Conservation (phyloP, 2,888 invertebrate genomes). For the Ectemnius lituratus region DNA sequence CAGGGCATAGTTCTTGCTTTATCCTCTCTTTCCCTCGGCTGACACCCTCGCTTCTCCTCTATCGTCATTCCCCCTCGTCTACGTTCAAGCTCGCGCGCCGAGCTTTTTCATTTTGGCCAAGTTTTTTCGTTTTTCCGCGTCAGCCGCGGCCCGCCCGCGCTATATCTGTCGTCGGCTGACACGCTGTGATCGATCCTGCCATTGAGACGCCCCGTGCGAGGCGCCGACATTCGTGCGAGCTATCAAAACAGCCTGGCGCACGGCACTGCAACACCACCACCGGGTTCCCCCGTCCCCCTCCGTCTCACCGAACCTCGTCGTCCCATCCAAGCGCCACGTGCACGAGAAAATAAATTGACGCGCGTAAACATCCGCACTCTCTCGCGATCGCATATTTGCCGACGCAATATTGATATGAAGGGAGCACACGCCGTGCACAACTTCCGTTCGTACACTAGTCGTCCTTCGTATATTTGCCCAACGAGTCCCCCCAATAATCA, state of each 20-base stretch:
- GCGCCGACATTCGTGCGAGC: background rate
- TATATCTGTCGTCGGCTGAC: slow-evolving; percentile 6
- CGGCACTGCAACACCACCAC: background rate
- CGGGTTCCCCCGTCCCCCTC: too few species aligned
- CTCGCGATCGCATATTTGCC: background rate
- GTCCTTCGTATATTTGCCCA: too few species aligned
- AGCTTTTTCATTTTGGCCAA: slow-evolving; percentile 9
- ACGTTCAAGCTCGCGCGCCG: background rate
- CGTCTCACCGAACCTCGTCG: background rate
- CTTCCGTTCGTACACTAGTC: too few species aligned
- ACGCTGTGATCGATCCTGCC: slow-evolving; percentile 2
- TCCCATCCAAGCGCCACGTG: background rate
- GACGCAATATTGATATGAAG: background rate
- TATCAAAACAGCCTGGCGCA: background rate
- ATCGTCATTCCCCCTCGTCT: background rate
- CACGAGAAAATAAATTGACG: background rate
- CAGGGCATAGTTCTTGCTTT: too few species aligned
- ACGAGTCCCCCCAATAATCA: too few species aligned
- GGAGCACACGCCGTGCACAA: background rate
- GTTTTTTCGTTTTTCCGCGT: background rate
- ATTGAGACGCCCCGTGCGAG: background rate
- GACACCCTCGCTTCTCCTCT: background rate
- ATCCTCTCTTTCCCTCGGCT: too few species aligned
- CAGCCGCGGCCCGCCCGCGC: background rate
- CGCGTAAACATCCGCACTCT: background rate